These are phyloP conservation scores for Myrmophylax atrothorax DNA, from an alignment of 2,113 vertebrate species.

Conservation along the genomic window DNA sequence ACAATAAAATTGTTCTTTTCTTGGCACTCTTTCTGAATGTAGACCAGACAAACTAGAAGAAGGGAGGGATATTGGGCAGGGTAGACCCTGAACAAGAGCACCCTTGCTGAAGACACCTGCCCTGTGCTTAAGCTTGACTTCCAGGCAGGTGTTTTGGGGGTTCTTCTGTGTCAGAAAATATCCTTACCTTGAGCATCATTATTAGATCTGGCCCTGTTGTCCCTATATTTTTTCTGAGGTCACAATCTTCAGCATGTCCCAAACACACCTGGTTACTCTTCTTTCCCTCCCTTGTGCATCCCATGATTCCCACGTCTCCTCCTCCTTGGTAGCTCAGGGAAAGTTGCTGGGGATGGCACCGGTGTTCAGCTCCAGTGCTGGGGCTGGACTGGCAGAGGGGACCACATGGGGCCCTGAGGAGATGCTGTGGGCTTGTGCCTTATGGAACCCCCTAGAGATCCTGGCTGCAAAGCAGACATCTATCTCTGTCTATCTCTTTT, in stretches of 20 bases:
- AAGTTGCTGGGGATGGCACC: neutral
- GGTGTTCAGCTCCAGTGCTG: neutral
- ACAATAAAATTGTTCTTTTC: neutral
- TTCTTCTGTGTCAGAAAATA: neutral
- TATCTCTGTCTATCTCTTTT: neutral
- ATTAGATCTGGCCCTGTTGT: neutral
- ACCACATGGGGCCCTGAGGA: neutral
- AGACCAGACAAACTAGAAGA: neutral
- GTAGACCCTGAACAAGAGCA: neutral
- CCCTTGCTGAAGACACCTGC: neutral
- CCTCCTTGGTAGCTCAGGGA: neutral
- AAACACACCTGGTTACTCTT: rapidly evolving
- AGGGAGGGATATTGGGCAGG: neutral
- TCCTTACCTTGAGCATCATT: neutral
- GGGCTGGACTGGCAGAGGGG: neutral
- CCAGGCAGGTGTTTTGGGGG: neutral
- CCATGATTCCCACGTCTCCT: rapidly evolving
- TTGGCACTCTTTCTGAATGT: neutral
- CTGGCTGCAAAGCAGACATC: neutral
- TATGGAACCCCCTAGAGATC: neutral
- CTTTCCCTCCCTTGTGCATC: neutral
- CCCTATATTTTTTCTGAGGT: neutral
- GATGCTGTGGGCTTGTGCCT: neutral
- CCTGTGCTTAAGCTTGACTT: neutral
- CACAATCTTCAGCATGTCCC: neutral